Evolutionary conservation across 2,888 invertebrate genomes (phyloP), one percentile per base, ranked within the genome.

Genomic region (Exocentrus adspersus): DNA sequence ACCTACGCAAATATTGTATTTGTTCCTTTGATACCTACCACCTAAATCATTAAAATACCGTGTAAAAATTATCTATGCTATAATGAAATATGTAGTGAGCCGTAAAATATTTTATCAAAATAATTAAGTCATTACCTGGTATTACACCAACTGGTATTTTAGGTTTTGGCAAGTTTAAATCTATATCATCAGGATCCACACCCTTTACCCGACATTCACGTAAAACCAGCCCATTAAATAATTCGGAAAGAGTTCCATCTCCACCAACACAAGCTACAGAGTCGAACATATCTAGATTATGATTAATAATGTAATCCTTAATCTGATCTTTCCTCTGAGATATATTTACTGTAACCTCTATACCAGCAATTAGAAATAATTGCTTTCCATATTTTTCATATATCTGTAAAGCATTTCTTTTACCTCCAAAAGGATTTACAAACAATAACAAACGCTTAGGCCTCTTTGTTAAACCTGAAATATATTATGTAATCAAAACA

Each of bases 361-460:
- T 84, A 0, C 89, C 89, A 10, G 91, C 89, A 43, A 90, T 80
- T 28, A 84, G 82, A 77, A 90, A 87, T 17, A 90, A 77, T 0
- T 89, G 88, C 74, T 89, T 88, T 5, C 92, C 91, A 70, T 88
- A 87, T 64, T 90, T 89, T 69, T 91, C 88, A 81, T 90, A 94
- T 52, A 92, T 90, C 72, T 88, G 86, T 58, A 89, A 80, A 0
- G 91, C 94, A 73, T 88, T 88, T 75, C 87, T 88, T 74, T 91
- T 91, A 0, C 95, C 95, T 0, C 94, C 93, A 78, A 87, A 92
- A 0, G 95, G 95, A 83, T 95, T 95, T 1, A 95, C 87, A 82
- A 95, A 93, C 12, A 94, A 84, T 53, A 94, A 81, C 42, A 95
- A 82, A 50, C 87, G 87, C 70, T 87, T 88, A 3, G 94, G 92